Base-by-base conservation (phyloP, 1,140 invertebrate species). In the Rhynchophorus ferrugineus region DNA sequence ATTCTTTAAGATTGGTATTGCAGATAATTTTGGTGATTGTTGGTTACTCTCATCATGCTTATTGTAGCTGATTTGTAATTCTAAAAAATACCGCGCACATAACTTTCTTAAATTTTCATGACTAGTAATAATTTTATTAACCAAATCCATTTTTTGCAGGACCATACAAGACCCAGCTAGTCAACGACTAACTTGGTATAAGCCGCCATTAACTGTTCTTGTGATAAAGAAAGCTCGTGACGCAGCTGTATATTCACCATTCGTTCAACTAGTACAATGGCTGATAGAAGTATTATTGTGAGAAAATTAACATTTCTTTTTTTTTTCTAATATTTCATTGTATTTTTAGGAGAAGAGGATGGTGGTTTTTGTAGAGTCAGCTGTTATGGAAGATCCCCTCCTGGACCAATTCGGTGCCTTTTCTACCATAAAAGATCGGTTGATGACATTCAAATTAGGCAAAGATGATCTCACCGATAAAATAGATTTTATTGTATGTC, bases 191-290 rank as follows among this genome's bases (percentile, higher is more conserved):
- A 95, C 89, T 9, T 98, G 95, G 95, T 90, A 93, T 78, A 96
- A 95, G 71, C 87, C 91, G 22, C 94, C 94, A 1, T 76, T 95
- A 17, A 91, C 89, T 2, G 93, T 96, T 49, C 78, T 98, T 47
- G 91, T 98, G 33, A 94, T 97, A 66, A 96, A 96, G 71, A 97
- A 98, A 69, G 86, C 94, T 20, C 82, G 90, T 68, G 95, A 97
- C 73, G 84, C 84, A 1, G 82, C 84, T 14, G 90, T 97, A 11
- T 73, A 95, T 33, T 78, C 82, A 39, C 91, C 92, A 0, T 98
- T 96, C 70, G 86, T 94, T 20, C 85, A 95, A 61, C 79, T 97
- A n/a, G 87, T 96, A 7, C 82, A 84, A 64, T 97, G 93, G 92
- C 78, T 97, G 21, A 86, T 95, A 61, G 79, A 88, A 78, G 91